Evolutionary conservation across 2,113 vertebrate genomes (phyloP).

Genomic region (Coptodon rendalli): DNA sequence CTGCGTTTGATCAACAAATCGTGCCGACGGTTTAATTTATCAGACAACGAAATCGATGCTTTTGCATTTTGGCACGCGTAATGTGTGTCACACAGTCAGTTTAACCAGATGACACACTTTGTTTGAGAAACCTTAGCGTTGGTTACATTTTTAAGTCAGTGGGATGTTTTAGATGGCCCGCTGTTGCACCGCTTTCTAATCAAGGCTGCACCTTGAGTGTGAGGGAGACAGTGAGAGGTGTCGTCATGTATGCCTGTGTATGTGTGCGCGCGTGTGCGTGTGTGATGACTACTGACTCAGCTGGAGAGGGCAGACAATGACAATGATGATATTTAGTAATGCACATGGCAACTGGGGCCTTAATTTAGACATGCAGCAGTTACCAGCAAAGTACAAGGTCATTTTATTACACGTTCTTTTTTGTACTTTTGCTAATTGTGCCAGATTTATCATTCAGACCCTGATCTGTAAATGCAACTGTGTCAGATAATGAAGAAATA

Average conservation of each 20-base stretch:
- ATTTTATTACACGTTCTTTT: neutral
- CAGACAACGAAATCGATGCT: neutral
- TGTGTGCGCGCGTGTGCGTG: rapidly evolving
- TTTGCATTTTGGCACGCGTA: rapidly evolving
- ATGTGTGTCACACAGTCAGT: neutral
- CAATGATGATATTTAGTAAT: slow-evolving; percentile 22
- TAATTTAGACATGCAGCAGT: slow-evolving; percentile 22
- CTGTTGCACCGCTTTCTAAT: neutral
- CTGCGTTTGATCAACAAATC: neutral
- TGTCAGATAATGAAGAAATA: neutral
- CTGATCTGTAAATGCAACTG: neutral
- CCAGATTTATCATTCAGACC: neutral
- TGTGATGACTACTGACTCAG: slow-evolving; percentile 1
- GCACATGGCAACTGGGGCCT: neutral
- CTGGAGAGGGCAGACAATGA: slow-evolving; percentile 41
- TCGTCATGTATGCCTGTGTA: neutral
- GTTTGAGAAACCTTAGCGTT: neutral
- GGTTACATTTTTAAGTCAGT: neutral
- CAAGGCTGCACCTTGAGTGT: neutral
- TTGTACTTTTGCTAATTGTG: neutral
- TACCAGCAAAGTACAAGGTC: neutral
- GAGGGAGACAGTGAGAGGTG: neutral
- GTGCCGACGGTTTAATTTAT: neutral
- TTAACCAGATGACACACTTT: neutral
- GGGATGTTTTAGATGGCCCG: neutral